A percentile compares a stretch with the other conserved stretches of the same genome.
phyloP scores from a whole-genome alignment of 2,888 invertebrate species.

The Monochamus alternatus region DNA sequence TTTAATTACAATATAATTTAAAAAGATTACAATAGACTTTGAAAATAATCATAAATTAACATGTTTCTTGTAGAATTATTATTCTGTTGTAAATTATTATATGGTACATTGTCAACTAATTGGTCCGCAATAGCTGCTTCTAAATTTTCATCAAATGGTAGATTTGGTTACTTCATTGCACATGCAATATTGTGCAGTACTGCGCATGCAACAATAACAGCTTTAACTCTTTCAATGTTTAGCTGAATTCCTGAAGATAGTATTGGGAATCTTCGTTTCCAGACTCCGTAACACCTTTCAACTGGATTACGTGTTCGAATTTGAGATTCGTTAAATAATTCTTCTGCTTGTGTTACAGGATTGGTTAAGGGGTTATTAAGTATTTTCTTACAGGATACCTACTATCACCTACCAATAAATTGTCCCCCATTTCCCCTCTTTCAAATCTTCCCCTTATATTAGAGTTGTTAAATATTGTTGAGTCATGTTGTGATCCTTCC shows the following conservation, averaged over 20 bases:
- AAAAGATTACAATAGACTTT: too few relatives aligned
- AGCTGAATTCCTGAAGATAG: background rate
- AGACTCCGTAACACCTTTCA: background rate
- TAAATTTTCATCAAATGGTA: background rate
- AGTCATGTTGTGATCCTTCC: conserved; percentile 10
- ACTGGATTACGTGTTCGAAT: background rate
- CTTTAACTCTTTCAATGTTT: background rate
- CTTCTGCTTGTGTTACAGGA: background rate
- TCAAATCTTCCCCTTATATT: background rate
- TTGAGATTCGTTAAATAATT: conserved; percentile 10
- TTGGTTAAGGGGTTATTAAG: conserved; percentile 1
- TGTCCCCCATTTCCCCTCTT: background rate
- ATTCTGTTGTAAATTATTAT: background rate
- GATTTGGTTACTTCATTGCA: background rate
- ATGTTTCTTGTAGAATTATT: conserved; percentile 10
- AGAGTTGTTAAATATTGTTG: background rate
- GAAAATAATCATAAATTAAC: conserved; percentile 5
- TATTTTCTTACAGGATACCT: conserved; percentile 1
- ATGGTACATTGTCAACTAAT: background rate
- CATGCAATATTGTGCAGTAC: conserved; percentile 4
- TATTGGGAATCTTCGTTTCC: background rate
- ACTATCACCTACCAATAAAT: conserved; percentile 3
- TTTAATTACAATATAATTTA: too few relatives aligned
- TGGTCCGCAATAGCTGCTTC: background rate
- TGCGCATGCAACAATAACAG: background rate